phyloP scores from a whole-genome alignment of 2,113 vertebrate genomes.

The Zosterops pallidus region DNA sequence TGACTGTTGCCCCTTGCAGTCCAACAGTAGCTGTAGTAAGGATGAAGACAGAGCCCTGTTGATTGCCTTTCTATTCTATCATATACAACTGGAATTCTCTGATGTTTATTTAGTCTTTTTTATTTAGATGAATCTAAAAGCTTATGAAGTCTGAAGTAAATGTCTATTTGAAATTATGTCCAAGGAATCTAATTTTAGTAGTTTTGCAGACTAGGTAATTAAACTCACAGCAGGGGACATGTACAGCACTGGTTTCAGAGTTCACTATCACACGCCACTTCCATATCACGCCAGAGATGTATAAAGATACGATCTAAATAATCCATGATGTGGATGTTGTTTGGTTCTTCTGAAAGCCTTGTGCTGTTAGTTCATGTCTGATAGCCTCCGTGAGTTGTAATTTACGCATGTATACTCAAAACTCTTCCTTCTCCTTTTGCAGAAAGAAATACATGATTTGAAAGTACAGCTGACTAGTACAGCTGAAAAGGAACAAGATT shows the following conservation, averaged over 20 bases:
- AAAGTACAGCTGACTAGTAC: conserved; percentile 73
- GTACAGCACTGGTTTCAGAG: neutral
- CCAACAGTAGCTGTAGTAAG: neutral
- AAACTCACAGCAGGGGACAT: neutral
- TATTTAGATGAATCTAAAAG: neutral
- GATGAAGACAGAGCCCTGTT: neutral
- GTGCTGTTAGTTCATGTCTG: neutral
- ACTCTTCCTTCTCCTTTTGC: neutral
- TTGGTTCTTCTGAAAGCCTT: neutral
- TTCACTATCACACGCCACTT: neutral
- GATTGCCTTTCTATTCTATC: neutral
- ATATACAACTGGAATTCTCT: neutral
- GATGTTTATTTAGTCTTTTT: neutral
- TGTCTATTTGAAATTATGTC: neutral
- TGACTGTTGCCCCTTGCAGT: neutral
- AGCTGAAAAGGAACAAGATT: conserved; percentile 75
- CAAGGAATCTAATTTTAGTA: neutral
- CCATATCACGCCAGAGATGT: neutral
- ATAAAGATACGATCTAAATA: neutral
- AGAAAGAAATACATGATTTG: conserved; percentile 80
- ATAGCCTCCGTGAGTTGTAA: neutral
- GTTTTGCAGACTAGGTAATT: neutral
- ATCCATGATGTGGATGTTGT: neutral
- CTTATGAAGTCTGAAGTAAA: neutral
- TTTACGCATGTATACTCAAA: neutral